A percentile compares a stretch with the other conserved stretches of the same genome.
Evolutionary conservation across 37 sponge, comb jelly and placozoan species (phyloP).

Genomic region (Diacarnus erythraeanus): DNA sequence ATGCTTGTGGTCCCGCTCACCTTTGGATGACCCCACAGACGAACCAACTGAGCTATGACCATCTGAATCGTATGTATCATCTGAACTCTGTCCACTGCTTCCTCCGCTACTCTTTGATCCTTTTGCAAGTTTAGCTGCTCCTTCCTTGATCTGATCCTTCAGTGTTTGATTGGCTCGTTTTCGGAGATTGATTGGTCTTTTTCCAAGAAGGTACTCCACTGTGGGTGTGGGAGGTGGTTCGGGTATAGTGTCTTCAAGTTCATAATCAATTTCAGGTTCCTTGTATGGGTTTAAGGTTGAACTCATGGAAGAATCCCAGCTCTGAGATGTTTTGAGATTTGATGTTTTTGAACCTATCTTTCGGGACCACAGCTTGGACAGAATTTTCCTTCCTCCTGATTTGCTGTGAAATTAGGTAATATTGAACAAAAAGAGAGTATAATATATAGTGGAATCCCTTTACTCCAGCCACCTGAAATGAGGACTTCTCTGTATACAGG

Average conservation of each 20-base stretch:
- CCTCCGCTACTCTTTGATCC: background rate
- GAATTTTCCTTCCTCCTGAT: background rate
- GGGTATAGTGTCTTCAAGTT: background rate
- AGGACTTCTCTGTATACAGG: background rate
- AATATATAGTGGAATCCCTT: constrained; percentile 4
- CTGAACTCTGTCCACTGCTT: background rate
- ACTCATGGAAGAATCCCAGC: constrained; percentile 20
- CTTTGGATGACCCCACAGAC: background rate
- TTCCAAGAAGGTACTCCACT: constrained; percentile 34
- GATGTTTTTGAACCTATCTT: background rate
- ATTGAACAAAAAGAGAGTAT: no score
- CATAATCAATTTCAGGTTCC: background rate
- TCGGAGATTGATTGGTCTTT: constrained; percentile 8
- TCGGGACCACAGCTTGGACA: constrained; percentile 24
- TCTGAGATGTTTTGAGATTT: constrained; percentile 9
- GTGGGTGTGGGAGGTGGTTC: constrained; percentile 41
- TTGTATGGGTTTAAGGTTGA: background rate
- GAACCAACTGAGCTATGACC: constrained; percentile 45
- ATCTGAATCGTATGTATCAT: constrained; percentile 26
- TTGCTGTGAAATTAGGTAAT: no score
- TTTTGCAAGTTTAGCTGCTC: background rate
- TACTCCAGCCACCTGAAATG: no score
- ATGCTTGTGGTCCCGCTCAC: background rate
- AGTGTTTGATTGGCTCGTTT: background rate
- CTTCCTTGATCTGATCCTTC: background rate